These are phyloP conservation scores for Teleopsis dalmanni DNA, from an alignment of 1,140 invertebrate species.

Conservation along the genomic window DNA sequence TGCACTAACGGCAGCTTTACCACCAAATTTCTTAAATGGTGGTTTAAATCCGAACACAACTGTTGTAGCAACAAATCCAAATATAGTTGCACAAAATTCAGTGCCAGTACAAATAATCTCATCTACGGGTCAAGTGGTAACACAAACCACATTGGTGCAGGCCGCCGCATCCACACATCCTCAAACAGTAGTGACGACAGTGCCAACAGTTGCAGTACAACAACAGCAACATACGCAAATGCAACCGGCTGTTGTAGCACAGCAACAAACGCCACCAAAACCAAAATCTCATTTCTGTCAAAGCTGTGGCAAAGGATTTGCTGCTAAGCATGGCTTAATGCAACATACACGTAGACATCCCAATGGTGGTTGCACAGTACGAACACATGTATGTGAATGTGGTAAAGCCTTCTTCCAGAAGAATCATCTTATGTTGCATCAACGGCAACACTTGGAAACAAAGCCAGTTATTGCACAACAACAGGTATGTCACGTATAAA, in stretches of 20 bases:
- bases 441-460: conserved; percentile 70
- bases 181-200: conserved; percentile 35
- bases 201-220: conserved; percentile 27
- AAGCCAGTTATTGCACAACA: conserved; percentile 47
- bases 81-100: conserved; percentile 35
- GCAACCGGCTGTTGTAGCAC: conserved; percentile 22
- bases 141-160: conserved; percentile 42
- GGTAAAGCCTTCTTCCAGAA: conserved; percentile 83
- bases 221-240: conserved; percentile 21
- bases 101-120: conserved; percentile 44
- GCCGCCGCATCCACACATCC: conserved; percentile 40
- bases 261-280: conserved; percentile 43
- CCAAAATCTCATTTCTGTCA: conserved; percentile 74
- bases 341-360: conserved; percentile 69
- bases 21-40: conserved; percentile 55
- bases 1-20: conserved; percentile 66
- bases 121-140: conserved; percentile 43
- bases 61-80: conserved; percentile 40
- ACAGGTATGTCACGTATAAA: conserved; percentile 4
- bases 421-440: conserved; percentile 71
- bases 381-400: conserved; percentile 76
- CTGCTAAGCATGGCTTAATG: conserved; percentile 69
- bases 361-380: conserved; percentile 69
- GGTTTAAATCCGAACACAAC: conserved; percentile 46
- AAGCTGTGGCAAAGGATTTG: conserved; percentile 77